Conservation (phyloP, 2,888 invertebrate species). For the Noctua pronuba region DNA sequence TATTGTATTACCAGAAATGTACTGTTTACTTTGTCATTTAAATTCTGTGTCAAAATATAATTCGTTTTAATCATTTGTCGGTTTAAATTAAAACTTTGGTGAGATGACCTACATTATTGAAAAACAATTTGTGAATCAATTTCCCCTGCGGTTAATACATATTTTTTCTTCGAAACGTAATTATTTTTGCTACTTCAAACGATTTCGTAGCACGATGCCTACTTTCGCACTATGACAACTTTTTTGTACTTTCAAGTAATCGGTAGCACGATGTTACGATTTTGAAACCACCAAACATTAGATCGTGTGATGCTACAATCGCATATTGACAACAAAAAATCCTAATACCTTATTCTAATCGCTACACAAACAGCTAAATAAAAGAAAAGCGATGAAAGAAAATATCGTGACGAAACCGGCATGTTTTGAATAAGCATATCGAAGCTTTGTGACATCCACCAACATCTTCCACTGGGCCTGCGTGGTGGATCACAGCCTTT, state of each 20-base stretch:
- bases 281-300: too few relatives aligned
- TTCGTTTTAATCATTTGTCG: constrained; percentile 10
- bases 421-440: not conserved
- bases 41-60: not conserved
- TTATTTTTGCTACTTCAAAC: not conserved
- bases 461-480: too few relatives aligned
- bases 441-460: not conserved
- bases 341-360: too few relatives aligned
- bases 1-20: constrained; percentile 21
- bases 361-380: too few relatives aligned
- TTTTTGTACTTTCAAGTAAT: too few relatives aligned
- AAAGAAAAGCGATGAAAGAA: not conserved
- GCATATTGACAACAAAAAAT: too few relatives aligned
- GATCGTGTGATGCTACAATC: too few relatives aligned
- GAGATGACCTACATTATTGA: not conserved
- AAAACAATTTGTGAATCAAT: constrained; percentile 4
- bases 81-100: constrained; percentile 11
- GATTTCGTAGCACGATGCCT: too few relatives aligned
- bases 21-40: constrained; percentile 17
- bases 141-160: not conserved
- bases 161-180: not conserved
- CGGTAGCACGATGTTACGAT: too few relatives aligned
- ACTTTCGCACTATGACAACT: too few relatives aligned
- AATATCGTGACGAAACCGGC: not conserved
- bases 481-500: too few relatives aligned